Conservation (phyloP, 1,140 invertebrate species). For the Drosophila arizonae region DNA sequence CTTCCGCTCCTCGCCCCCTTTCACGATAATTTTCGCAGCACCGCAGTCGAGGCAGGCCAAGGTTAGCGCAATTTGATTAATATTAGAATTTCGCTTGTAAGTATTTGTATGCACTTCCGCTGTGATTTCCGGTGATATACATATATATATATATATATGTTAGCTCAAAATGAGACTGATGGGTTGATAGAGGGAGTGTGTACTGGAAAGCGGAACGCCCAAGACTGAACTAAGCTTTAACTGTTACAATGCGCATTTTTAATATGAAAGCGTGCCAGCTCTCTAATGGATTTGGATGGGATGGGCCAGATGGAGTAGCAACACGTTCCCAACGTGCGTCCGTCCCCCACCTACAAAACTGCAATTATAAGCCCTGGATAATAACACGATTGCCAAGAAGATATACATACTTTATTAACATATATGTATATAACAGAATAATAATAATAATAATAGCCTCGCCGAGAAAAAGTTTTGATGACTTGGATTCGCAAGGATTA, state of each 20-base stretch:
- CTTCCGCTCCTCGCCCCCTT: neutral
- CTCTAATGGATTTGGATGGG: neutral
- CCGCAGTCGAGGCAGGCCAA: no score
- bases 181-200: neutral
- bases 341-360: conserved; percentile 23
- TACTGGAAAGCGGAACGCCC: neutral
- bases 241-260: neutral
- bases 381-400: conserved; percentile 23
- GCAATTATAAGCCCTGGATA: conserved; percentile 48
- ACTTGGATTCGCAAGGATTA: conserved; percentile 18
- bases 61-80: no score
- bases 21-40: neutral
- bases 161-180: neutral
- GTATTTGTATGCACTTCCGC: no score
- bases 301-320: neutral
- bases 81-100: no score
- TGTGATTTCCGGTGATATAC: no score
- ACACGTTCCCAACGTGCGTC: conserved; percentile 20
- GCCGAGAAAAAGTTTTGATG: conserved; percentile 45
- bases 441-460: neutral
- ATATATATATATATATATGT: no score
- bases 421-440: neutral
- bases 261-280: neutral
- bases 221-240: neutral
- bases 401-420: neutral